phyloP scores from a whole-genome alignment of 2,797 vertebrate genomes.

The Vireo griseus region DNA sequence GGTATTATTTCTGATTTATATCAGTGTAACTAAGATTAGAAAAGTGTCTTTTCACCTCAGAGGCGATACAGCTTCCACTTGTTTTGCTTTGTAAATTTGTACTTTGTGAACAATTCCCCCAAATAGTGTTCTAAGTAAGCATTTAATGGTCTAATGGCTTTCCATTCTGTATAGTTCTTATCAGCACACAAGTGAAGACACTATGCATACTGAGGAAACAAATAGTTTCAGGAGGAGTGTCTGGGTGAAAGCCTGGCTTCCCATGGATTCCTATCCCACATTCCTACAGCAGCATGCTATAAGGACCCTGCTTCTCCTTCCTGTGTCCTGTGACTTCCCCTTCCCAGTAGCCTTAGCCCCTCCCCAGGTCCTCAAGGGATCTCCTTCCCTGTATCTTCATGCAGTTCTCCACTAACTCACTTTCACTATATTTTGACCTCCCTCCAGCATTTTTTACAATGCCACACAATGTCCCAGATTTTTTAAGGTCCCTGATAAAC shows the following conservation, averaged over 20 bases:
- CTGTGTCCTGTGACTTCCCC: neutral
- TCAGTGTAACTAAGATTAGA: neutral
- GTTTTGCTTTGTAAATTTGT: neutral
- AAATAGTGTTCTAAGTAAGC: neutral
- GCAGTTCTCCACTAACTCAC: neutral
- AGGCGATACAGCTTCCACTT: accelerated
- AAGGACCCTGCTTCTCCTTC: neutral
- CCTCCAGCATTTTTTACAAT: neutral
- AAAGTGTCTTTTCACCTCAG: neutral
- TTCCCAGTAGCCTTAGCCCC: neutral
- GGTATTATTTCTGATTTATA: neutral
- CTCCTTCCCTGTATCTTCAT: neutral
- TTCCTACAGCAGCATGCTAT: neutral
- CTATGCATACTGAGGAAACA: neutral
- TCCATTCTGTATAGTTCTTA: neutral
- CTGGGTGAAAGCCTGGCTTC: neutral
- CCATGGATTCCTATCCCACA: neutral
- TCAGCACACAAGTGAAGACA: neutral
- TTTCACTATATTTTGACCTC: neutral
- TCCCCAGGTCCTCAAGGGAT: neutral
- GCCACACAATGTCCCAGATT: neutral
- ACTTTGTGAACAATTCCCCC: neutral
- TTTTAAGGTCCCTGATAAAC: neutral
- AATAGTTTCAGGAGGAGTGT: neutral
- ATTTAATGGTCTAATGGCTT: neutral